phyloP scores from a whole-genome alignment of 2,797 vertebrate genomes.

The Orestias chungarensis region DNA sequence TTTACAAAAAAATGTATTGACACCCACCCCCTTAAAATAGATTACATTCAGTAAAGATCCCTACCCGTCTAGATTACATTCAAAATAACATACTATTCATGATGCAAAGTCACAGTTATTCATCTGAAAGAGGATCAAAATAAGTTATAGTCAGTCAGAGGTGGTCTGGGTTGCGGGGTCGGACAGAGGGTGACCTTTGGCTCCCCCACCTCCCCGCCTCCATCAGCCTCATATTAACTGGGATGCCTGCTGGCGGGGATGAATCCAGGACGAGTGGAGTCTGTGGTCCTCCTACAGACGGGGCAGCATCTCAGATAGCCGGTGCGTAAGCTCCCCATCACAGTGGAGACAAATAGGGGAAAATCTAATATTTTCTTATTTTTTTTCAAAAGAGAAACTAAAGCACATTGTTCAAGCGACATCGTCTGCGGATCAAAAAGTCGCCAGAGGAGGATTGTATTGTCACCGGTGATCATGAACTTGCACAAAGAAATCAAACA shows the following conservation, averaged over 20 bases:
- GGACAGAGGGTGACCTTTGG: slow-evolving; percentile 44
- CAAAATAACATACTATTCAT: slow-evolving; percentile 86
- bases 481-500: slow-evolving; percentile 76
- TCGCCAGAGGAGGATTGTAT: slow-evolving; percentile 67
- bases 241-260: slow-evolving; percentile 46
- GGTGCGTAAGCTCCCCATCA: slow-evolving; percentile 63
- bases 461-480: slow-evolving; percentile 74
- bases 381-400: slow-evolving; percentile 48
- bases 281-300: slow-evolving; percentile 52
- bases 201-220: slow-evolving; percentile 32
- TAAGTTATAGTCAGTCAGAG: slow-evolving; percentile 77
- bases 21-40: slow-evolving; percentile 50
- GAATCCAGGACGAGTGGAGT: slow-evolving; percentile 57
- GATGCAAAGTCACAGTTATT: slow-evolving; percentile 90
- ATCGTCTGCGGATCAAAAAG: slow-evolving; percentile 66
- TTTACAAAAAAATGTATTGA: slow-evolving; percentile 72
- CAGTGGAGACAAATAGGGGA: slow-evolving; percentile 65
- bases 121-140: slow-evolving; percentile 77
- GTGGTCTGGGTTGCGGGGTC: slow-evolving; percentile 54
- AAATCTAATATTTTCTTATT: slow-evolving; percentile 28
- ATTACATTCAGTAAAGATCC: slow-evolving; percentile 79
- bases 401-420: slow-evolving; percentile 57
- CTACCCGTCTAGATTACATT: slow-evolving; percentile 77
- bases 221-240: slow-evolving; percentile 45
- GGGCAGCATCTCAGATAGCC: slow-evolving; percentile 55